Evolutionary conservation across 2,888 invertebrate genomes (phyloP).

Genomic region (Microdon myrmicae): DNA sequence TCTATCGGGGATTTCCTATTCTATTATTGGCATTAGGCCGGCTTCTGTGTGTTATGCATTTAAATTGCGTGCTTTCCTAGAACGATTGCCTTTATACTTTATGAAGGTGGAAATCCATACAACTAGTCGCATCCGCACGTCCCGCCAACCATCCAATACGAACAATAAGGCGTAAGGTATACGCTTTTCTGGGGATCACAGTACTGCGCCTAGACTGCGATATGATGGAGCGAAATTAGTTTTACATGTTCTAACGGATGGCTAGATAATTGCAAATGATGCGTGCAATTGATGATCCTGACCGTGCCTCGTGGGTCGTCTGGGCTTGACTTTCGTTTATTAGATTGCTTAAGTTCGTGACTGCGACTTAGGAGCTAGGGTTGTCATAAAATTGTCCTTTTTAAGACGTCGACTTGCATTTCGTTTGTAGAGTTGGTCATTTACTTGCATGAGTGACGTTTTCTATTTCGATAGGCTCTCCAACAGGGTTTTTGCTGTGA

Average conservation of each 20-base stretch:
- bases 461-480: too few species aligned
- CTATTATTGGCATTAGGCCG: constrained; percentile 68
- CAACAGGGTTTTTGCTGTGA: too few species aligned
- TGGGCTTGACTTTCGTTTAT: constrained; percentile 22
- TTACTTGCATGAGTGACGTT: too few species aligned
- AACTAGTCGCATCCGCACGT: constrained; percentile 21
- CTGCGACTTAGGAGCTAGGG: constrained; percentile 8
- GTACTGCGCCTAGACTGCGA: constrained; percentile 12
- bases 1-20: constrained; percentile 68
- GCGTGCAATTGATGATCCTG: constrained; percentile 33
- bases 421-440: too few species aligned
- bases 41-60: constrained; percentile 68
- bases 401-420: constrained; percentile 5
- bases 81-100: constrained; percentile 50
- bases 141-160: too few species aligned
- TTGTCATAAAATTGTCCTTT: constrained; percentile 18
- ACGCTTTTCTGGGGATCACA: background rate
- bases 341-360: constrained; percentile 15
- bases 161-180: constrained; percentile 21
- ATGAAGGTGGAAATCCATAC: constrained; percentile 52
- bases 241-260: constrained; percentile 35
- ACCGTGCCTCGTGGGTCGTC: constrained; percentile 6
- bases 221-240: constrained; percentile 43
- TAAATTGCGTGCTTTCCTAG: constrained; percentile 68
- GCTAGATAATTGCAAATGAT: constrained; percentile 43